These are phyloP conservation scores for Dendrolimus pini DNA, from an alignment of 2,888 invertebrate genomes.

Conservation along the genomic window DNA sequence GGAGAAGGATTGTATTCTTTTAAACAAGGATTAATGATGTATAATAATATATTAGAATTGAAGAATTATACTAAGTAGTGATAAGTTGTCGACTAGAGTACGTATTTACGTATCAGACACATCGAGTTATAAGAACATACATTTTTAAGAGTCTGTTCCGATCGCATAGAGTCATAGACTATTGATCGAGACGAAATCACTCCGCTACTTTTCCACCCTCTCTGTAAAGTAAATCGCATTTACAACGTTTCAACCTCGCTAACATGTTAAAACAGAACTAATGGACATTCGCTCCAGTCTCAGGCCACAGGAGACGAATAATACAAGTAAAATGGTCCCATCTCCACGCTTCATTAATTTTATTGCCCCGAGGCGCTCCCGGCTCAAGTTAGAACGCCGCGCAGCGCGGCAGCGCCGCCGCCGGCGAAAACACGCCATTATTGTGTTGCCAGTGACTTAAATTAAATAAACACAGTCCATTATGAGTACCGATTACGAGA, in stretches of 20 bases:
- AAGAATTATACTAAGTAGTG: too few relatives aligned
- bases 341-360: conserved; percentile 77
- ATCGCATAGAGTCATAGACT: conserved; percentile 51
- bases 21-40: too few relatives aligned
- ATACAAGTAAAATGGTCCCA: conserved; percentile 77
- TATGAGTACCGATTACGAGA: conserved; percentile 51
- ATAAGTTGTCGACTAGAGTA: too few relatives aligned
- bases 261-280: conserved; percentile 78
- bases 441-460: conserved; percentile 68
- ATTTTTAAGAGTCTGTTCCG: conserved; percentile 33
- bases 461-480: conserved; percentile 72
- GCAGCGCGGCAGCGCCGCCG: conserved; percentile 24
- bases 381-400: conserved; percentile 48
- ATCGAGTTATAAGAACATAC: neutral
- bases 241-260: conserved; percentile 76
- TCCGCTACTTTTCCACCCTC: conserved; percentile 70
- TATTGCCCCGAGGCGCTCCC: conserved; percentile 73
- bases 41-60: too few relatives aligned
- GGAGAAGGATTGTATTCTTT: too few relatives aligned
- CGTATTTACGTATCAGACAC: too few relatives aligned
- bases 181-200: conserved; percentile 62
- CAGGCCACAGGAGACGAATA: conserved; percentile 75
- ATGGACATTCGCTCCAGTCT: conserved; percentile 76
- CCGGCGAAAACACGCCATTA: conserved; percentile 69
- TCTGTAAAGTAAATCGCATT: conserved; percentile 73